Evolutionary conservation across 2,113 vertebrate species (phyloP).

Genomic region (Microtus oregoni): DNA sequence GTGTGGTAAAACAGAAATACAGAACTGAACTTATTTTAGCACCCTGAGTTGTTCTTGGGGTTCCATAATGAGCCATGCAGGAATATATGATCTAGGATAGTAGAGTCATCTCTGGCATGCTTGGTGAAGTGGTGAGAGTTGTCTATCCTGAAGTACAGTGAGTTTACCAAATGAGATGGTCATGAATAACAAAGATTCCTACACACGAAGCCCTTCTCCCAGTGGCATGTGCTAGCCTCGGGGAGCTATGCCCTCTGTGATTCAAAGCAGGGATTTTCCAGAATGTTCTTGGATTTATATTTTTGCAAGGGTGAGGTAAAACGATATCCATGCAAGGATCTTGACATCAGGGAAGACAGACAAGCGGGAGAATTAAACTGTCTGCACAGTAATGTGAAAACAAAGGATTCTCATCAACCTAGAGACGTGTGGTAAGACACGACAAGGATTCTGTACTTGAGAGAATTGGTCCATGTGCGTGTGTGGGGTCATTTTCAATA

Average conservation of each 20-base stretch:
- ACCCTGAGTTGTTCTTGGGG: slow-evolving; percentile 56
- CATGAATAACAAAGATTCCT: slow-evolving; percentile 51
- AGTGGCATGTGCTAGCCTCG: slow-evolving; percentile 35
- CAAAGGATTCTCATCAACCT: not conserved
- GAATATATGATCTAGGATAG: slow-evolving; percentile 54
- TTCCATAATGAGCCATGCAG: slow-evolving; percentile 31
- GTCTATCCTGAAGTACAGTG: slow-evolving; percentile 27
- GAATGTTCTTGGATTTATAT: slow-evolving; percentile 1
- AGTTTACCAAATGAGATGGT: not conserved
- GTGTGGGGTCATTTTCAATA: not conserved
- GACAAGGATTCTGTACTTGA: not conserved
- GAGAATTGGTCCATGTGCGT: not conserved
- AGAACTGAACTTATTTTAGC: not conserved
- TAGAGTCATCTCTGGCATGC: slow-evolving; percentile 50
- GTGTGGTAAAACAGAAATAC: not conserved
- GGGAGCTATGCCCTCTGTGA: not conserved
- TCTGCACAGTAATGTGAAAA: not conserved
- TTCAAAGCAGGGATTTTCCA: not conserved
- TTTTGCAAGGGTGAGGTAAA: not conserved
- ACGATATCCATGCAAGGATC: not conserved
- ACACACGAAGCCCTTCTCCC: slow-evolving; percentile 28
- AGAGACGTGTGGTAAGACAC: not conserved
- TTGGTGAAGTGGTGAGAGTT: slow-evolving; percentile 28
- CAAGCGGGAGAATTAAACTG: not conserved
- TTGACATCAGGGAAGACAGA: not conserved